phyloP scores from a whole-genome alignment of 2,888 invertebrate genomes.

The Xanthia togata region DNA sequence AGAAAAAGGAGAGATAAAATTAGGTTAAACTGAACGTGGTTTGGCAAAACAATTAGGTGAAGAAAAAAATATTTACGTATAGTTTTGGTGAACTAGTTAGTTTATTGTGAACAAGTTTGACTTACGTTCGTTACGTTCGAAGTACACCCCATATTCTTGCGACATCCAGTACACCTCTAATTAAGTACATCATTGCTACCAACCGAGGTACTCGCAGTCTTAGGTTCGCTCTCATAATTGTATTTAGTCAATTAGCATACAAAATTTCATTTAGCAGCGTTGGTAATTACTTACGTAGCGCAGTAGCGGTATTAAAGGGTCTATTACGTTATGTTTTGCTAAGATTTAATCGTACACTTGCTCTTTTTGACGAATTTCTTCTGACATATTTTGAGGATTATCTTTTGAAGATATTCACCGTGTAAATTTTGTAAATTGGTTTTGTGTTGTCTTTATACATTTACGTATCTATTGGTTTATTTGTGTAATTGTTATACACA shows the following conservation, averaged over 20 bases:
- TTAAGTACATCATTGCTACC: conserved; percentile 46
- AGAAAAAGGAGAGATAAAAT: background rate
- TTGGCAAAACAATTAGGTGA: background rate
- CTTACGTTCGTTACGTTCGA: background rate
- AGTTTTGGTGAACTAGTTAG: background rate
- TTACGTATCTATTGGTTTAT: background rate
- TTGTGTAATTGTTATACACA: background rate
- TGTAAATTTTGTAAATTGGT: background rate
- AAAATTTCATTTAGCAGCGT: conserved; percentile 85
- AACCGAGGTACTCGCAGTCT: conserved; percentile 80
- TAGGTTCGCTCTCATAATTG: conserved; percentile 85
- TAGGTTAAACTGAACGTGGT: background rate
- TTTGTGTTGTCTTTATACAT: background rate
- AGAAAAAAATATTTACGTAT: background rate
- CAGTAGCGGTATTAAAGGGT: conserved; percentile 73
- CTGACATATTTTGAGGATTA: conserved; percentile 26
- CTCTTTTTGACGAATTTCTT: conserved; percentile 63
- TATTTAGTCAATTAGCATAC: conserved; percentile 88
- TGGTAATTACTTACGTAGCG: conserved; percentile 82
- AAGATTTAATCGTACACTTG: conserved; percentile 70
- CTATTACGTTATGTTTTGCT: conserved; percentile 69
- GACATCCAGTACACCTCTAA: conserved; percentile 39
- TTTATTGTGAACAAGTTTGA: background rate
- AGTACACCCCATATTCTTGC: background rate
- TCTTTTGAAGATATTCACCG: background rate